Base-by-base conservation (phyloP, 2,888 invertebrate genomes). In the Microctonus aethiopoides region DNA sequence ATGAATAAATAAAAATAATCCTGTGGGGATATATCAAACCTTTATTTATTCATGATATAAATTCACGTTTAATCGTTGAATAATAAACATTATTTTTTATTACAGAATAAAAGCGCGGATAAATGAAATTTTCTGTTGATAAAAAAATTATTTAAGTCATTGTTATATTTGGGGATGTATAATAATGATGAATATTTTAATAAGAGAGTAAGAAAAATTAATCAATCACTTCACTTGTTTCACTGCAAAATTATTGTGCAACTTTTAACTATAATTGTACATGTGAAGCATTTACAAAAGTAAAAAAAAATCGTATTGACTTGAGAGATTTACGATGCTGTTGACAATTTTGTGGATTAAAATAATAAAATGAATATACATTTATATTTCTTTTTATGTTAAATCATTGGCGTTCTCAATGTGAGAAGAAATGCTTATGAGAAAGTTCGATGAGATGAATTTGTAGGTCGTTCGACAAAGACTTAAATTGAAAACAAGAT, bases 381-480 rank as follows among this genome's bases (percentile, higher is more conserved):
- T 39, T n/a, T 39, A 39, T 39, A 39, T 39, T 46, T 16, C 16
- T 46, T 16, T n/a, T 46, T 46, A 16, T 16, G 16, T 46, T 46
- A 16, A 46, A 46, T 46, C 16, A 16, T 46, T n/a, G 7, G n/a
- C 13, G 16, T 16, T 6, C 9, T 16, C 46, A 16, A 46, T 39
- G 16, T 46, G 46, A 16, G 16, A 46, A 3, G 16, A 16, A 3
- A n/a, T 46, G 4, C 7, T 16, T n/a, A 46, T 46, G 57, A 57
- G 57, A 57, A 57, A 57, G 57, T 57, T 57, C 9, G 46, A 46
- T 16, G 46, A 46, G 57, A 57, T 29, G 57, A 57, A 57, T 57
- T 57, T 32, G 57, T 57, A 57, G 57, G 57, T 57, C 57, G 32
- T 32, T 57, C 29, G n/a, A 32, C 32, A 5, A 34, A 57, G n/a